Base-by-base conservation (phyloP, 2,797 vertebrate species). In the Gephyroberyx darwinii region DNA sequence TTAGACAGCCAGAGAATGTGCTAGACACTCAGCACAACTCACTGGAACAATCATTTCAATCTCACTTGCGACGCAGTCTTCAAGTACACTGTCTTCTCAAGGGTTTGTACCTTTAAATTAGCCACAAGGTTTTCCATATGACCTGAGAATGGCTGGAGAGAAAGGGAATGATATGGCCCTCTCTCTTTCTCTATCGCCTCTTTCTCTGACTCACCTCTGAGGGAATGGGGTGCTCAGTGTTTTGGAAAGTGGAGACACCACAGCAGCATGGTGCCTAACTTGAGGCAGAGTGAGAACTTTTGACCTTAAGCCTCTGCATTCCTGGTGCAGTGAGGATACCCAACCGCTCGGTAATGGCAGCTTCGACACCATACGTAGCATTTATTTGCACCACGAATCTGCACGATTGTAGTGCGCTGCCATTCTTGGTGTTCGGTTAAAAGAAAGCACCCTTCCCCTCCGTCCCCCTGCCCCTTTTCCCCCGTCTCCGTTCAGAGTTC, bases 231-330 rank as follows among this genome's bases (percentile, higher is more conserved):
- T 50, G 52, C 64, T 30, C 73, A 65, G 67, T 91, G 85, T 88
- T 91, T 89, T 89, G 84, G 85, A 89, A 89, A 87, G 66, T 80
- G 58, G 69, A 85, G 90, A 58, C 68, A 86, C 63, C 35, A 20
- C 75, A 85, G 69, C 85, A 89, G 89, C 84, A 80, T 86, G 88
- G 81, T 86, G 86, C 81, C 84, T 60, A 76, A 82, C 65, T 83
- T 74, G 81, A 86, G 82, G 83, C 89, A 87, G 84, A 76, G 48
- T 84, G 83, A 85, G 86, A 82, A 90, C 59, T 73, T 85, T 81
- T 82, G 82, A 87, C 78, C 88, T 88, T 63, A 69, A 83, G 86
- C 83, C 81, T 86, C 82, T 82, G 75, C 88, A 90, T 91, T 90
- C 88, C 90, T 87, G 75, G 68, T 88, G 80, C 67, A 83, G 78